Evolutionary conservation across 1,140 invertebrate genomes (phyloP).

Genomic region (Hermetia illucens): DNA sequence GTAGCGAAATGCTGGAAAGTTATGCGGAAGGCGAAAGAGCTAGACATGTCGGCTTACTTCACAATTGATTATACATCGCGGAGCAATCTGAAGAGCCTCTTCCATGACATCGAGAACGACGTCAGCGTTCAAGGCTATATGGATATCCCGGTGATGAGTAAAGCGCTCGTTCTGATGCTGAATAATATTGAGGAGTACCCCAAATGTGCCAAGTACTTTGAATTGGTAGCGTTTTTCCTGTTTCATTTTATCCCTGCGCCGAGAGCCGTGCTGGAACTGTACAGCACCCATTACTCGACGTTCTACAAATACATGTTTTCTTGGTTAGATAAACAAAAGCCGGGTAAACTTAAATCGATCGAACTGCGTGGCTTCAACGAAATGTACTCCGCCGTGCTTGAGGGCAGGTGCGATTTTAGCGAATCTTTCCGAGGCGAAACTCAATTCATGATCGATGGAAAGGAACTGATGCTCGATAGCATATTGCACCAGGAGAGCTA

Average conservation of each 20-base stretch:
- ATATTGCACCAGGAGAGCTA: conserved; percentile 14
- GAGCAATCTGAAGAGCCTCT: conserved; percentile 18
- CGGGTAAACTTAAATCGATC: conserved; percentile 1
- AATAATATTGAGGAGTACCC: conserved; percentile 9
- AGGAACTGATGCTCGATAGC: conserved; percentile 5
- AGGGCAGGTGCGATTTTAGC: not conserved
- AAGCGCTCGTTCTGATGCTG: conserved; percentile 15
- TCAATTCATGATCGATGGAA: not conserved
- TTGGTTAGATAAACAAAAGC: conserved; percentile 8
- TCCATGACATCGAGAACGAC: conserved; percentile 22
- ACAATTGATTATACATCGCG: no score
- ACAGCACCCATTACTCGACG: conserved; percentile 9
- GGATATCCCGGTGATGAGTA: conserved; percentile 19
- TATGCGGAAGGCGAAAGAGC: no score
- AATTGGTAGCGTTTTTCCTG: conserved; percentile 19
- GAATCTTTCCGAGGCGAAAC: not conserved
- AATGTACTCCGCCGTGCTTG: not conserved
- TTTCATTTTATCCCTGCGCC: conserved; percentile 23
- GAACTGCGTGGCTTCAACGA: not conserved
- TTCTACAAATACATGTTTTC: conserved; percentile 14
- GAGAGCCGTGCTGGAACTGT: conserved; percentile 11
- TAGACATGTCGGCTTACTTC: no score
- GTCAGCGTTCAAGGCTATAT: conserved; percentile 24
- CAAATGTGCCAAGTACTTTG: conserved; percentile 19
- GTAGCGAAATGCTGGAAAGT: conserved; percentile 28